These are phyloP conservation scores for Thelaira solivaga DNA, from an alignment of 2,888 invertebrate genomes.

Conservation along the genomic window DNA sequence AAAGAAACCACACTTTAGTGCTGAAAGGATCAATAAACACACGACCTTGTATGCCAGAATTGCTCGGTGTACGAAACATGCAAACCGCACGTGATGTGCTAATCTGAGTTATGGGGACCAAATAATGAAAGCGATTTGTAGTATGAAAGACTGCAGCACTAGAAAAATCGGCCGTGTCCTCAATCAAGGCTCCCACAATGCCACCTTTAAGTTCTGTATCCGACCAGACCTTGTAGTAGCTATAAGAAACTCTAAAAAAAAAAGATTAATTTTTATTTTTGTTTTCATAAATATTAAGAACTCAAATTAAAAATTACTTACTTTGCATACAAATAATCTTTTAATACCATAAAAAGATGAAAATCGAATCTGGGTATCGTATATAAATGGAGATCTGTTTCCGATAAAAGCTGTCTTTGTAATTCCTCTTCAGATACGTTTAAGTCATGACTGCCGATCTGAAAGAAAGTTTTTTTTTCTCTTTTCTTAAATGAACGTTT, in stretches of 20 bases:
- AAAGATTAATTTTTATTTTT: background rate
- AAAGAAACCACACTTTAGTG: constrained; percentile 79
- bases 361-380: constrained; percentile 68
- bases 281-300: background rate
- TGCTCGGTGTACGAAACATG: constrained; percentile 80
- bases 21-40: constrained; percentile 81
- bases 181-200: constrained; percentile 68
- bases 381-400: constrained; percentile 67
- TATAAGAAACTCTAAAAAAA: constrained; percentile 62
- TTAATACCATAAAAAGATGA: constrained; percentile 64
- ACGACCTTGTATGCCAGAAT: constrained; percentile 79
- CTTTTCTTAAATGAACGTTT: no score
- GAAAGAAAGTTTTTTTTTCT: background rate
- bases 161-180: constrained; percentile 67
- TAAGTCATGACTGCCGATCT: constrained; percentile 66
- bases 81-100: constrained; percentile 77
- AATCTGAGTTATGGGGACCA: constrained; percentile 63
- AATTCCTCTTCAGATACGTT: constrained; percentile 64
- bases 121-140: constrained; percentile 62
- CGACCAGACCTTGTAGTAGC: constrained; percentile 68
- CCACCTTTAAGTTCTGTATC: constrained; percentile 69
- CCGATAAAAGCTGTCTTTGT: constrained; percentile 65
- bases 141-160: constrained; percentile 65
- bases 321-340: constrained; percentile 70
- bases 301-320: constrained; percentile 51